A percentile compares a stretch with the other conserved stretches of the same genome.
These are phyloP conservation scores for Petromus typicus DNA, from an alignment of 2,113 vertebrate species.

Conservation along the genomic window DNA sequence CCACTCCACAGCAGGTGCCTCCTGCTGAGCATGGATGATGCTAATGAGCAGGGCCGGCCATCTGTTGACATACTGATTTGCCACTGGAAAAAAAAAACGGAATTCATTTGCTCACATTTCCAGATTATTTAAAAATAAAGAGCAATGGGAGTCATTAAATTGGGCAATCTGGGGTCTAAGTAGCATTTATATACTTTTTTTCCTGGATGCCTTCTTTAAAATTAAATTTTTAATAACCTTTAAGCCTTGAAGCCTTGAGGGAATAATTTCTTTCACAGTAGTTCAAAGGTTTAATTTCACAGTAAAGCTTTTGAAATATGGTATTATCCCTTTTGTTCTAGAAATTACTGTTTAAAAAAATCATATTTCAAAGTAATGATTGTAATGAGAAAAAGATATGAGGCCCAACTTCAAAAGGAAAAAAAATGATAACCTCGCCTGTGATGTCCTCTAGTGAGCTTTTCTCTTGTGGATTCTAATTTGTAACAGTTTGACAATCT, in stretches of 20 bases:
- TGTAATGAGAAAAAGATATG: conserved; percentile 78
- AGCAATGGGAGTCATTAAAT: conserved; percentile 78
- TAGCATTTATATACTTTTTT: conserved; percentile 80
- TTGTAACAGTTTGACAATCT: conserved; percentile 40
- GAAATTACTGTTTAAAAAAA: conserved; percentile 81
- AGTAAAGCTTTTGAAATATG: conserved; percentile 84
- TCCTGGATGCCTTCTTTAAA: conserved; percentile 78
- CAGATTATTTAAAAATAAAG: conserved; percentile 82
- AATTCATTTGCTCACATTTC: conserved; percentile 67
- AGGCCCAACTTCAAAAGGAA: conserved; percentile 68
- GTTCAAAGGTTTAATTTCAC: conserved; percentile 85
- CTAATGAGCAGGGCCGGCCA: not conserved
- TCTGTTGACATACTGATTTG: conserved; percentile 65
- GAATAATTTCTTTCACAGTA: conserved; percentile 83
- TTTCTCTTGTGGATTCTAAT: conserved; percentile 66
- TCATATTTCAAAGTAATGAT: conserved; percentile 78
- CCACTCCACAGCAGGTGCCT: not conserved
- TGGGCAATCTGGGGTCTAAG: conserved; percentile 78
- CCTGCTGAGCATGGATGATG: not conserved
- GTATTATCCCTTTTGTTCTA: conserved; percentile 82
- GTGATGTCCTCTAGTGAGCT: conserved; percentile 71
- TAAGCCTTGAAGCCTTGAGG: conserved; percentile 80
- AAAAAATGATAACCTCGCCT: conserved; percentile 64
- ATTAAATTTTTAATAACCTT: conserved; percentile 87
- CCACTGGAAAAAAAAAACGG: conserved; percentile 6